Conservation (phyloP, 2,797 vertebrate species). For the Anas flavirostris region DNA sequence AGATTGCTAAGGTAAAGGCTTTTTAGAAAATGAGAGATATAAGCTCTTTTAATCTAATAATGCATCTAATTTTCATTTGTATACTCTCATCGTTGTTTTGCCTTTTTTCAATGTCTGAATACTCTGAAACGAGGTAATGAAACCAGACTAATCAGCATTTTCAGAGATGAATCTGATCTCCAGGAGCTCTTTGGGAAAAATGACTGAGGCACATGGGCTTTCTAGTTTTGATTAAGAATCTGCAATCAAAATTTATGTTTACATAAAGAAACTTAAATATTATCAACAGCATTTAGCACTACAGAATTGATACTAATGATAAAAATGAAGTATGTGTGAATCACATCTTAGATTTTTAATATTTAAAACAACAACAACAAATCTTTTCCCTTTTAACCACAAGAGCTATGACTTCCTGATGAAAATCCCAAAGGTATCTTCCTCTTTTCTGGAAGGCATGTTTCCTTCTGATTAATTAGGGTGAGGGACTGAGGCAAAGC, state of each 20-base stretch:
- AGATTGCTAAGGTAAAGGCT: neutral
- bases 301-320: conserved; percentile 69
- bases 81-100: neutral
- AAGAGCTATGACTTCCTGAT: conserved; percentile 75
- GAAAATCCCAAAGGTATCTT: conserved; percentile 71
- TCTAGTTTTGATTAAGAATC: conserved; percentile 19
- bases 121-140: conserved; percentile 32
- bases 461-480: conserved; percentile 77
- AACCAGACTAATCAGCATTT: conserved; percentile 43
- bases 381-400: conserved; percentile 62
- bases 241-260: conserved; percentile 32
- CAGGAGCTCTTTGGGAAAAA: conserved; percentile 20
- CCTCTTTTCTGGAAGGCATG: conserved; percentile 73
- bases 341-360: conserved; percentile 72
- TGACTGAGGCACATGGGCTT: conserved; percentile 12
- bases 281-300: conserved; percentile 47
- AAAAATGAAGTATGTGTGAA: conserved; percentile 65
- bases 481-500: conserved; percentile 1
- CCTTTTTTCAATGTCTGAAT: neutral
- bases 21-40: neutral
- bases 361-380: conserved; percentile 69
- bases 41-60: conserved; percentile 4
- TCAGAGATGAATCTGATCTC: conserved; percentile 12
- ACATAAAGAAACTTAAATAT: conserved; percentile 63
- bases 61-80: neutral